Conservation (phyloP, 2,797 vertebrate species). For the Mus caroli region DNA sequence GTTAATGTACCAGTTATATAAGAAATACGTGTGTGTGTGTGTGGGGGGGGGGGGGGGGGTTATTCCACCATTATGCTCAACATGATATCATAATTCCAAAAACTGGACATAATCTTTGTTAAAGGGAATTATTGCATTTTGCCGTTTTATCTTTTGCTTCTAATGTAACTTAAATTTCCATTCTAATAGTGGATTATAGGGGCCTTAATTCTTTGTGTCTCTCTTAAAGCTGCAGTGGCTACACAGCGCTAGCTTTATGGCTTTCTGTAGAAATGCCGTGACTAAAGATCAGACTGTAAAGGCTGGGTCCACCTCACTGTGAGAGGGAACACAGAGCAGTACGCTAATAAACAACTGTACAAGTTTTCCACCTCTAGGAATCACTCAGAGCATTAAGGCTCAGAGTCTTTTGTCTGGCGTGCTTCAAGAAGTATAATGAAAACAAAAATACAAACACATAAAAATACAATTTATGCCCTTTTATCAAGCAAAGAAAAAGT, state of each 20-base stretch:
- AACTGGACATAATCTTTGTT: conserved; percentile 80
- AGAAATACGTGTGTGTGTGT: conserved; percentile 83
- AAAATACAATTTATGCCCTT: conserved; percentile 89
- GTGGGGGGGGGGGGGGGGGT: not conserved
- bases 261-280: conserved; percentile 36
- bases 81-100: conserved; percentile 83
- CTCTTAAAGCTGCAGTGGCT: conserved; percentile 75
- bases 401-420: conserved; percentile 86
- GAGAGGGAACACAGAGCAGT: conserved; percentile 75
- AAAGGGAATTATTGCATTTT: conserved; percentile 81
- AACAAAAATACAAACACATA: conserved; percentile 86
- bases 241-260: conserved; percentile 72
- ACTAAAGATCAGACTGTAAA: conserved; percentile 80
- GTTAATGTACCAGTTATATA: conserved; percentile 90
- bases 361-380: conserved; percentile 84
- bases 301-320: conserved; percentile 72
- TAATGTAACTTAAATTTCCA: conserved; percentile 77
- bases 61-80: conserved; percentile 81
- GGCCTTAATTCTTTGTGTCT: conserved; percentile 74
- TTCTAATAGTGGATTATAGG: conserved; percentile 71
- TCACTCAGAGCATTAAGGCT: conserved; percentile 84
- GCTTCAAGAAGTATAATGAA: conserved; percentile 84
- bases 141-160: conserved; percentile 78
- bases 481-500: conserved; percentile 89
- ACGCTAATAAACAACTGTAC: conserved; percentile 85